These are phyloP conservation scores for Habroteleia sp. DNA, from an alignment of 2,888 invertebrate species.

Conservation along the genomic window DNA sequence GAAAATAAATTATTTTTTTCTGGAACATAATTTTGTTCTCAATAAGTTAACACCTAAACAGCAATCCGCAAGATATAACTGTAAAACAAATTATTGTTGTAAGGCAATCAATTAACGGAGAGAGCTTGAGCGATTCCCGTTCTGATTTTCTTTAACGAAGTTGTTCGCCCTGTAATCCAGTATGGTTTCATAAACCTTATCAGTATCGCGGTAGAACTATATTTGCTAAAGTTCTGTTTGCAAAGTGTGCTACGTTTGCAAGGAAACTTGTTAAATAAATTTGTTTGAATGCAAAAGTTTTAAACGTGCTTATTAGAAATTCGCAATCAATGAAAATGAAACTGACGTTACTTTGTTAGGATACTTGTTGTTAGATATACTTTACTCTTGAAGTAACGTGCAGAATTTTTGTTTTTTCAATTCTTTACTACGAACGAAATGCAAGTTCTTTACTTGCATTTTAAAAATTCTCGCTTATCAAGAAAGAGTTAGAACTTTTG, in stretches of 20 bases:
- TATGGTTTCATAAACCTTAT: slow-evolving; percentile 33
- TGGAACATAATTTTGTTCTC: no score
- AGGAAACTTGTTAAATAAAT: slow-evolving; percentile 30
- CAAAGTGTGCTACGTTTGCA: slow-evolving; percentile 8
- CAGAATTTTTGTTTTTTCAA: background rate
- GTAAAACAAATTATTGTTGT: slow-evolving; percentile 10
- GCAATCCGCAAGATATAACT: no score
- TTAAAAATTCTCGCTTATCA: background rate
- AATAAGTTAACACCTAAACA: no score
- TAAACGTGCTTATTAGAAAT: background rate
- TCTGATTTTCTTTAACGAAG: slow-evolving; percentile 19
- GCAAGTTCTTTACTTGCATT: no score
- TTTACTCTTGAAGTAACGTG: no score
- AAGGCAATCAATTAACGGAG: slow-evolving; percentile 45
- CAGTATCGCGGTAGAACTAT: slow-evolving; percentile 1
- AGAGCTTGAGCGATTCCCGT: no score
- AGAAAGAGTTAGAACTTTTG: background rate
- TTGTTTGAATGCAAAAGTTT: slow-evolving; percentile 9
- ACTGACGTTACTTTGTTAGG: slow-evolving; percentile 8
- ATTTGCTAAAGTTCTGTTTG: slow-evolving; percentile 5
- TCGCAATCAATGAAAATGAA: background rate
- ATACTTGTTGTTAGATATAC: background rate
- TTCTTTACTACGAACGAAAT: no score
- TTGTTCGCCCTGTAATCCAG: slow-evolving; percentile 13
- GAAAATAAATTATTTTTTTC: no score